Base-by-base conservation (phyloP, 2,888 invertebrate species). In the Agrilus biguttatus region DNA sequence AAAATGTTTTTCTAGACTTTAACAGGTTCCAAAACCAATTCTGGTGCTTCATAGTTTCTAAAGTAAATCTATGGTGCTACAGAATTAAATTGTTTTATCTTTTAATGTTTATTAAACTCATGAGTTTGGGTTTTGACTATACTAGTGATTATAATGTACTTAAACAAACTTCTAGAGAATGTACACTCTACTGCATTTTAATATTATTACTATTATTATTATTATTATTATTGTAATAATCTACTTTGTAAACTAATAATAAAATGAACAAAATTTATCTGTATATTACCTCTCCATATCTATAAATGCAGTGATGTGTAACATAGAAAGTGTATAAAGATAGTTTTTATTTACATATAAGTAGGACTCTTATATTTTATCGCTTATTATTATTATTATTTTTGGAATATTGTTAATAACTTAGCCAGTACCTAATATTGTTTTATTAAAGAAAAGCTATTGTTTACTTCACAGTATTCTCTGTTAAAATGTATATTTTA, bases 11-110 rank as follows among this genome's bases (percentile, higher is more conserved):
- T 62, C 62, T 60, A 54, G 56, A 59, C 61, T 63, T 62, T 62
- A 59, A 61, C 61, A 53, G 60, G 61, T 59, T 57, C 62, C 62
- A 46, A 39, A 45, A 28, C 35, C 28, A 48, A 52, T 61, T 64
- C 62, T 62, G 64, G 62, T 63, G 63, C 62, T 62, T 63, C 63
- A 63, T 63, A 63, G 63, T 55, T 47, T 48, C 46, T 47, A 48
- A 46, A 50, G 46, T 43, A 42, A 47, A 53, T 52, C 62, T 63
- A 62, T 63, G 64, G 64, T 63, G 64, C 64, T 64, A 57, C 61
- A 64, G 62, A 60, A 61, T 59, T 47, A 43, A 28, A 48, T 49
- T 47, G 43, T 46, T 50, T 37, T 47, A 44, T 51, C 42, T 46
- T 36, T 45, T 46, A 44, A 43, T 43, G 44, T 42, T 47, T 46